A percentile compares a stretch with the other conserved stretches of the same genome.
Conservation (phyloP, 2,888 invertebrate genomes). For the Sinopyrophorus schimmeli region DNA sequence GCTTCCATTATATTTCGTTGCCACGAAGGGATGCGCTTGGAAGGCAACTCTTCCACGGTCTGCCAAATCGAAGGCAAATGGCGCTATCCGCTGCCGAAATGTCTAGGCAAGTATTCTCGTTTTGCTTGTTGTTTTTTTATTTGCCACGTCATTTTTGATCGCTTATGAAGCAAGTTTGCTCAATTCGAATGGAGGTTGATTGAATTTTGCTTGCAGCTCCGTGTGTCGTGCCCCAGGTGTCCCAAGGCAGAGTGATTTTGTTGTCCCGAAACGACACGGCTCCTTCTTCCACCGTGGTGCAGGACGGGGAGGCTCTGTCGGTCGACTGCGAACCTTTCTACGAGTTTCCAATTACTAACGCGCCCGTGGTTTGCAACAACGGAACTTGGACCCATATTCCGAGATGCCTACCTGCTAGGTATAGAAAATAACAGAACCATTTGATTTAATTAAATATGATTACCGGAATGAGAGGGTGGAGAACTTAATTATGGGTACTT, state of each 20-base stretch:
- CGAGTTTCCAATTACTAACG: conserved; percentile 77
- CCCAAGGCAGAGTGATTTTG: conserved; percentile 74
- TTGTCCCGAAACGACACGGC: conserved; percentile 61
- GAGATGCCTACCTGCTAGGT: conserved; percentile 78
- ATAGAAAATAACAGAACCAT: no score
- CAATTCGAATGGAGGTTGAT: no score
- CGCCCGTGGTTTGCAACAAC: conserved; percentile 85
- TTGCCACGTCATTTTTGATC: conserved; percentile 2
- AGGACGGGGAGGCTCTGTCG: conserved; percentile 71
- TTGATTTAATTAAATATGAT: neutral
- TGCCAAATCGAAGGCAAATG: conserved; percentile 94
- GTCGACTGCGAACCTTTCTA: conserved; percentile 86
- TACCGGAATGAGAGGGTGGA: no score
- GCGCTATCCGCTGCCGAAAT: conserved; percentile 91
- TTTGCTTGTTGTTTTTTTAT: conserved; percentile 16
- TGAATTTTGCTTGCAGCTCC: conserved; percentile 75
- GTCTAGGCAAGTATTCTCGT: conserved; percentile 67
- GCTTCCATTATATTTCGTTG: conserved; percentile 93
- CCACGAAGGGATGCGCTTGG: conserved; percentile 87
- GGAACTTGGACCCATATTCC: conserved; percentile 96
- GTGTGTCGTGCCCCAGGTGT: conserved; percentile 88
- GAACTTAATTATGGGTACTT: no score
- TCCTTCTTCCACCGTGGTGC: conserved; percentile 61
- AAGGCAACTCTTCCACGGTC: conserved; percentile 85
- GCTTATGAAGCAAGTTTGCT: neutral